Evolutionary conservation across 1,140 invertebrate species (phyloP).

Genomic region (Nasonia vitripennis): DNA sequence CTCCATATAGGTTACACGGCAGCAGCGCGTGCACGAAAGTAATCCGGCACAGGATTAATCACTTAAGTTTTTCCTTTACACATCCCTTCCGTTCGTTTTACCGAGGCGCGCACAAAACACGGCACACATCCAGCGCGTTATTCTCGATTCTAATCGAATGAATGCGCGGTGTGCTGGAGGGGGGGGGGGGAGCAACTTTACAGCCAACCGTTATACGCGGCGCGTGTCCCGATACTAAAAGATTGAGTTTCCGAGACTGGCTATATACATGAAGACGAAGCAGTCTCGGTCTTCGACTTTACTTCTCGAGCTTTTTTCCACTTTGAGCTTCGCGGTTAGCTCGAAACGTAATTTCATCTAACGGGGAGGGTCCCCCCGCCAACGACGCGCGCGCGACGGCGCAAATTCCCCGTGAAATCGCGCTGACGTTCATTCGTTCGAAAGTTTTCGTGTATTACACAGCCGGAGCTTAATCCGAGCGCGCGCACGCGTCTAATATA

Average conservation of each 20-base stretch:
- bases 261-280: not conserved
- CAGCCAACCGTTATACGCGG: not conserved
- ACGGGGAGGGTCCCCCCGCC: too few relatives aligned
- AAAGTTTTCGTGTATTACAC: conserved; percentile 6
- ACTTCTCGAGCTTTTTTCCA: not conserved
- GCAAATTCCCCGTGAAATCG: not conserved
- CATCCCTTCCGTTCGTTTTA: conserved; percentile 14
- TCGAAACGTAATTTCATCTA: not conserved
- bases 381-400: too few relatives aligned
- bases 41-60: conserved; percentile 52
- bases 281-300: not conserved
- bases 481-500: not conserved
- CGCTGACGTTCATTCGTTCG: not conserved
- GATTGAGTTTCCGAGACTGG: not conserved
- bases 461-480: not conserved
- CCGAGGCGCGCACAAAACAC: too few relatives aligned
- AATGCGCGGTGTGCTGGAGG: not conserved
- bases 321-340: not conserved
- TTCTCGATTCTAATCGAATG: conserved; percentile 24
- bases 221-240: not conserved
- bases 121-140: not conserved
- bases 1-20: not conserved
- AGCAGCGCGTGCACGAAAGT: conserved; percentile 39
- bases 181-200: not conserved
- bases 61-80: conserved; percentile 52